Percentiles rank a stretch among this genome's conserved stretches.
phyloP scores from a whole-genome alignment of 2,113 vertebrate genomes.

The Silurus meridionalis region DNA sequence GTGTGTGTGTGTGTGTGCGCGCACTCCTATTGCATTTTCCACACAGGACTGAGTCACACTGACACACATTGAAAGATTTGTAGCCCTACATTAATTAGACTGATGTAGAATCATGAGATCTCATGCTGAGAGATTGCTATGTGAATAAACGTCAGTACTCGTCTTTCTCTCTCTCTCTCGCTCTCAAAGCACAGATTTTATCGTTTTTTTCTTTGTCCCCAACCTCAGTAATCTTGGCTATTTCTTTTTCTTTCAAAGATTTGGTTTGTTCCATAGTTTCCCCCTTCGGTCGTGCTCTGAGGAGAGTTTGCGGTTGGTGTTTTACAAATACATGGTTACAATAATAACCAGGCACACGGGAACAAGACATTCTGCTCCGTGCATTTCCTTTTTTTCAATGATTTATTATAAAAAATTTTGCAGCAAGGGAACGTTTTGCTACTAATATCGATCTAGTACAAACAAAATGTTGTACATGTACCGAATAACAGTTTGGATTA shows the following conservation, averaged over 20 bases:
- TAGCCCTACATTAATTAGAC: neutral
- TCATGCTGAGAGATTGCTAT: neutral
- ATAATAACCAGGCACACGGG: neutral
- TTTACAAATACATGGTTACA: neutral
- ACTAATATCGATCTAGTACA: neutral
- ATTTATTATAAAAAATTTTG: too few relatives aligned
- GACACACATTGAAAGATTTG: constrained; percentile 10
- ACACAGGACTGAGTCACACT: constrained; percentile 1
- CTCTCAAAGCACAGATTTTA: neutral
- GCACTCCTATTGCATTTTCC: neutral
- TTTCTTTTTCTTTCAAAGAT: neutral
- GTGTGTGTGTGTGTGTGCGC: neutral
- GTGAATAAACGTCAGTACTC: neutral
- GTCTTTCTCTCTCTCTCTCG: neutral
- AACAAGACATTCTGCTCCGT: neutral
- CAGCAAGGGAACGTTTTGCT: neutral
- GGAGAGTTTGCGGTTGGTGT: neutral
- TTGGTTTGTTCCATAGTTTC: neutral
- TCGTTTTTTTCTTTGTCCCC: neutral
- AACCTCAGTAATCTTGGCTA: neutral
- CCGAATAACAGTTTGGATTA: neutral
- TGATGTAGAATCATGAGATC: neutral
- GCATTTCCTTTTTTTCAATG: neutral
- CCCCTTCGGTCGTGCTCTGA: neutral
- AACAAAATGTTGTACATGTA: neutral